A percentile compares a stretch with the other conserved stretches of the same genome.
Conservation (phyloP, 2,113 vertebrate species). For the Centropus unirufus region DNA sequence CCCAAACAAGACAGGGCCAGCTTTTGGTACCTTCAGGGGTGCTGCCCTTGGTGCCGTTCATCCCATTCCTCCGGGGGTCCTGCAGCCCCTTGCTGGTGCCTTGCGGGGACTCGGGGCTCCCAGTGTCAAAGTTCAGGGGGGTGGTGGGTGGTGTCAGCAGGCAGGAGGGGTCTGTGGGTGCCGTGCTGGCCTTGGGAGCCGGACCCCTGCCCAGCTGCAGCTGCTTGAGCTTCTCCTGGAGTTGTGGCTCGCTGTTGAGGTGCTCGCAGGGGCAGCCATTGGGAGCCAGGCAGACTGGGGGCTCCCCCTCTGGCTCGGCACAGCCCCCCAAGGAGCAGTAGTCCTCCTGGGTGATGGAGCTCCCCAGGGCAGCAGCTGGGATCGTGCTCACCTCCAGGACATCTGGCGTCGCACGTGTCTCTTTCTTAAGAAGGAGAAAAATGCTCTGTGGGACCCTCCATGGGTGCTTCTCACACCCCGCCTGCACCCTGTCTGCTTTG, state of each 20-base stretch:
- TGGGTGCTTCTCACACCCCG: background rate
- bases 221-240: conserved; percentile 71
- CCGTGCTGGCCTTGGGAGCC: background rate
- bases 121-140: conserved; percentile 79
- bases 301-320: background rate
- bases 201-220: conserved; percentile 72
- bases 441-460: background rate
- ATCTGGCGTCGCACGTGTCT: conserved; percentile 59
- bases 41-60: background rate
- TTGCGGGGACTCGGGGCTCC: conserved; percentile 43
- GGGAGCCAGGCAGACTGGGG: background rate
- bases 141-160: conserved; percentile 90
- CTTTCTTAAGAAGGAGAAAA: conserved; percentile 72
- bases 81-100: conserved; percentile 61
- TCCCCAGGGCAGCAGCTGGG: background rate
- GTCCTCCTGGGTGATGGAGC: background rate
- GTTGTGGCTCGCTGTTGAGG: conserved; percentile 17
- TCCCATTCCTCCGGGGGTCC: conserved; percentile 73
- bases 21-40: conserved; percentile 78
- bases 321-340: background rate
- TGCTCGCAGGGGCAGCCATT: background rate
- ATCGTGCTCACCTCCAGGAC: conserved; percentile 59
- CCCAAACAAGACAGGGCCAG: background rate
- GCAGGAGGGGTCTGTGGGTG: conserved; percentile 80
- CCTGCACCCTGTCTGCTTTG: background rate